Percentiles rank a stretch among this genome's conserved stretches.
These are phyloP conservation scores for Pangasianodon gigas DNA, from an alignment of 2,113 vertebrate species.

Conservation along the genomic window DNA sequence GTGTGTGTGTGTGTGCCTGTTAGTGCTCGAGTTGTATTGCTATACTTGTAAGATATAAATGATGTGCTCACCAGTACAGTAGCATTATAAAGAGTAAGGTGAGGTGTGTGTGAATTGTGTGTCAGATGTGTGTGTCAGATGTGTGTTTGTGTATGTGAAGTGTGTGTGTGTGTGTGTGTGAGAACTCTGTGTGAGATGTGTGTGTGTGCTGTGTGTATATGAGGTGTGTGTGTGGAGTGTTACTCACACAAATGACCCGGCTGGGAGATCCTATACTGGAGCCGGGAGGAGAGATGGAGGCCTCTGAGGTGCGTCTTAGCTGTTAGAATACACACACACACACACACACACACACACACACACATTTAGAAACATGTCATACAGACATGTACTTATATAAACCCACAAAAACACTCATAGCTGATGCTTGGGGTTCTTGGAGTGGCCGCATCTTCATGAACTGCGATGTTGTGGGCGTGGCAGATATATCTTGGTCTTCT, in stretches of 20 bases:
- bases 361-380: background rate
- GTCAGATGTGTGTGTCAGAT: background rate
- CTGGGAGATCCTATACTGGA: constrained; percentile 93
- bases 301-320: constrained; percentile 91
- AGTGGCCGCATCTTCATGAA: background rate
- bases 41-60: background rate
- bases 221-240: background rate
- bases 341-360: constrained; percentile 29
- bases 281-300: constrained; percentile 88
- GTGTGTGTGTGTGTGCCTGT: background rate
- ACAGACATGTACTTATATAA: background rate
- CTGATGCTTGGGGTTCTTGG: background rate
- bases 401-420: background rate
- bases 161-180: background rate
- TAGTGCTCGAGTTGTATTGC: no score
- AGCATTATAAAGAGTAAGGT: no score
- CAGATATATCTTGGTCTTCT: no score
- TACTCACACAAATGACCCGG: constrained; percentile 87
- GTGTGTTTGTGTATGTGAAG: background rate
- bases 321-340: constrained; percentile 64
- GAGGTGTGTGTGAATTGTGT: background rate
- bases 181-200: background rate
- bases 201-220: no score
- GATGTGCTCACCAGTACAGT: no score
- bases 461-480: background rate